A percentile compares a stretch with the other conserved stretches of the same genome.
phyloP scores from a whole-genome alignment of 1,140 invertebrate genomes.

The Drosophila tropicalis region DNA sequence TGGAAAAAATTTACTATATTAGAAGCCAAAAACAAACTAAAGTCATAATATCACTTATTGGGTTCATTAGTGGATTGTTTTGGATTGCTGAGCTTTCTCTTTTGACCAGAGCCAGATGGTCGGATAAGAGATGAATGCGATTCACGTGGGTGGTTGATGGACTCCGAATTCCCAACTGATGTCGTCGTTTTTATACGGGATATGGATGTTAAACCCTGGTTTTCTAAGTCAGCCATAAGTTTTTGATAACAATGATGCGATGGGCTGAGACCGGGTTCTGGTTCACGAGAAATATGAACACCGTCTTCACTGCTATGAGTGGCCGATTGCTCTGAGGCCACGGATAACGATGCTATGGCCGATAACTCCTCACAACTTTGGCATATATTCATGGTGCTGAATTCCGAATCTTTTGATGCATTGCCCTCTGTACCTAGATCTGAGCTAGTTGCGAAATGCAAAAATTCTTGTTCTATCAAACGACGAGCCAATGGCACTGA shows the following conservation, averaged over 20 bases:
- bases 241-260: constrained; percentile 58
- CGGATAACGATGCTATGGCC: too few species aligned
- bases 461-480: constrained; percentile 58
- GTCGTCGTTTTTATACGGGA: neutral
- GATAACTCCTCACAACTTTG: neutral
- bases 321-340: neutral
- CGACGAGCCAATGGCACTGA: constrained; percentile 58
- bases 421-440: neutral
- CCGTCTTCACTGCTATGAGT: neutral
- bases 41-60: neutral
- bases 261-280: constrained; percentile 42
- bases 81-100: neutral
- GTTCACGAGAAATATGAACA: neutral
- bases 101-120: neutral
- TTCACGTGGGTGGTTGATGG: neutral
- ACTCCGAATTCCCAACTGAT: neutral
- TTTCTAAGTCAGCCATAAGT: constrained; percentile 26
- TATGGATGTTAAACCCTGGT: neutral
- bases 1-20: neutral
- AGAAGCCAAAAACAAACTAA: neutral
- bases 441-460: neutral
- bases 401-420: neutral
- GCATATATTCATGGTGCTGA: neutral
- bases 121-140: neutral
- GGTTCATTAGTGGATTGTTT: neutral